Evolutionary conservation across 37 sponge, comb jelly and placozoan species (phyloP).

Genomic region (Cliona cf. orientalis): DNA sequence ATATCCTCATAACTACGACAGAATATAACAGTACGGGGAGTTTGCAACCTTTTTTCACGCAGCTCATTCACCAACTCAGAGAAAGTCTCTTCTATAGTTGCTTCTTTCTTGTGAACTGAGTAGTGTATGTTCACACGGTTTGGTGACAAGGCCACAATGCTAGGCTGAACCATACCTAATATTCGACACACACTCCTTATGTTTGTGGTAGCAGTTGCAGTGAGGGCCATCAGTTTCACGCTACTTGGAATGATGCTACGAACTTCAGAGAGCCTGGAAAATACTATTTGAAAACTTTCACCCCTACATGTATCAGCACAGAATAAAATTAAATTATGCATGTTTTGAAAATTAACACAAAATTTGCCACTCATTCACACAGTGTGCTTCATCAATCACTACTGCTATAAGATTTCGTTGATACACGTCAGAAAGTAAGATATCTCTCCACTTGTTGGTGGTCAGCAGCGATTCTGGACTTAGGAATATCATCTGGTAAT

Average conservation of each 20-base stretch:
- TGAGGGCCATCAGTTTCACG: not conserved
- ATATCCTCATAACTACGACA: conserved; percentile 24
- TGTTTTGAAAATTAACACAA: conserved; percentile 6
- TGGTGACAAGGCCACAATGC: not conserved
- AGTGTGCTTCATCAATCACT: conserved; percentile 28
- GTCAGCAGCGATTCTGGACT: conserved; percentile 28
- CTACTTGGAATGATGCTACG: not conserved
- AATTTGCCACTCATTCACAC: conserved; percentile 5
- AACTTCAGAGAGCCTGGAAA: not conserved
- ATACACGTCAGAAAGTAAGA: not conserved
- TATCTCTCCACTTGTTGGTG: conserved; percentile 6
- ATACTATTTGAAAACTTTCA: not conserved
- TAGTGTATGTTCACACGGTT: conserved; percentile 2
- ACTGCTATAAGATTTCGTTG: conserved; percentile 6
- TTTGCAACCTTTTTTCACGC: not conserved
- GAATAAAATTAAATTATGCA: not conserved
- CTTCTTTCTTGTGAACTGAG: not conserved
- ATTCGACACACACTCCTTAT: not conserved
- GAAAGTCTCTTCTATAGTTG: conserved; percentile 5
- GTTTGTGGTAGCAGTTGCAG: not conserved
- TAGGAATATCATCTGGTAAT: not conserved
- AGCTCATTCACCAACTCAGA: conserved; percentile 22
- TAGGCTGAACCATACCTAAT: not conserved
- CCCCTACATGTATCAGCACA: not conserved
- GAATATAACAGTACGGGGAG: conserved; percentile 5